phyloP scores from a whole-genome alignment of 2,113 vertebrate genomes.

The Phyllostomus discolor region DNA sequence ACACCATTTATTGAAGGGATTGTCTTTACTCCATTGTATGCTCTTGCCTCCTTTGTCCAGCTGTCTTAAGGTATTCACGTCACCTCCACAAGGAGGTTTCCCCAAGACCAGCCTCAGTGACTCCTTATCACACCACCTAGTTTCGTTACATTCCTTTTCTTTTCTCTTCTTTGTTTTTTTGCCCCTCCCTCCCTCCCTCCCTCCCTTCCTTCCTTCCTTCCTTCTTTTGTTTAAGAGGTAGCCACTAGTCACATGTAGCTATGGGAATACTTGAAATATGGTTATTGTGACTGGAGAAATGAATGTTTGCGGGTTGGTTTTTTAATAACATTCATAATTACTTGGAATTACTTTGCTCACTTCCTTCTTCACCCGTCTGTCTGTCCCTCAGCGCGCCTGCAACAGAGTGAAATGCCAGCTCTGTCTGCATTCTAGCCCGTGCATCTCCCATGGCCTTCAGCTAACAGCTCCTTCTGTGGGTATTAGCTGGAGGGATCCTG shows the following conservation, averaged over 20 bases:
- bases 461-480: too few relatives aligned
- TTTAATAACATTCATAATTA: not conserved
- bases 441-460: too few relatives aligned
- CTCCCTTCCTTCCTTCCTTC: not conserved
- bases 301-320: not conserved
- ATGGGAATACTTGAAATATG: not conserved
- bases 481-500: too few relatives aligned
- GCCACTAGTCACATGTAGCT: not conserved
- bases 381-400: too few relatives aligned
- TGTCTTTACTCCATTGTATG: too few relatives aligned
- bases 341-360: not conserved
- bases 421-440: too few relatives aligned
- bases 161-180: not conserved
- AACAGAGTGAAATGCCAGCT: too few relatives aligned
- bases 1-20: too few relatives aligned
- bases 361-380: not conserved
- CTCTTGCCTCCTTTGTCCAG: not conserved
- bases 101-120: not conserved
- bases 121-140: not conserved
- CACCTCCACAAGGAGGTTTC: not conserved
- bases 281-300: not conserved
- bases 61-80: not conserved
- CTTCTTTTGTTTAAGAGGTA: not conserved
- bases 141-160: not conserved
- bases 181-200: too few relatives aligned